Conservation (phyloP, 2,113 vertebrate genomes). For the Helogale parvula region DNA sequence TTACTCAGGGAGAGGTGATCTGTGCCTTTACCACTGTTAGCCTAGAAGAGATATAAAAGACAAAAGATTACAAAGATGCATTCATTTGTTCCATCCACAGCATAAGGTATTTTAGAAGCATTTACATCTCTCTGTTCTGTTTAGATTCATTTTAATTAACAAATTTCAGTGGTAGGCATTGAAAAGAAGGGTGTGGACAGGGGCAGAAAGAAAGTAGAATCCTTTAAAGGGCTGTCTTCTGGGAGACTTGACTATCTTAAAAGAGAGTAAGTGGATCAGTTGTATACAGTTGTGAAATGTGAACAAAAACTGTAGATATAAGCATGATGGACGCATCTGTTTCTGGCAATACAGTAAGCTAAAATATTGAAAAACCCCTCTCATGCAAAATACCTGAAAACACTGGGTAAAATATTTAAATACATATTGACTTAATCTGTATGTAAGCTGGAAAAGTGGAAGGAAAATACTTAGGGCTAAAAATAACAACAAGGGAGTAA, state of each 20-base stretch:
- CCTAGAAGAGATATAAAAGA: not conserved
- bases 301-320: not conserved
- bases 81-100: not conserved
- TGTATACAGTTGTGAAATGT: not conserved
- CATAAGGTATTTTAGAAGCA: not conserved
- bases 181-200: not conserved
- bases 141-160: constrained; percentile 35
- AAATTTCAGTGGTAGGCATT: not conserved
- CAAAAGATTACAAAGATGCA: not conserved
- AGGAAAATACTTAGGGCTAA: not conserved
- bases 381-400: constrained; percentile 3
- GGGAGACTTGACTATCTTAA: not conserved
- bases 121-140: not conserved
- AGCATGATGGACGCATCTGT: not conserved
- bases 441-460: not conserved
- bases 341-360: not conserved
- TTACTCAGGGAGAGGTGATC: not conserved
- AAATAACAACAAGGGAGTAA: not conserved
- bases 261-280: not conserved
- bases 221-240: not conserved
- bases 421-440: not conserved
- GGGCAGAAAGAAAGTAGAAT: not conserved
- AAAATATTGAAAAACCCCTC: not conserved
- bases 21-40: not conserved
- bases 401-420: constrained; percentile 9